A percentile compares a stretch with the other conserved stretches of the same genome.
phyloP scores from a whole-genome alignment of 2,888 invertebrate genomes.

The Euplagia quadripunctaria region DNA sequence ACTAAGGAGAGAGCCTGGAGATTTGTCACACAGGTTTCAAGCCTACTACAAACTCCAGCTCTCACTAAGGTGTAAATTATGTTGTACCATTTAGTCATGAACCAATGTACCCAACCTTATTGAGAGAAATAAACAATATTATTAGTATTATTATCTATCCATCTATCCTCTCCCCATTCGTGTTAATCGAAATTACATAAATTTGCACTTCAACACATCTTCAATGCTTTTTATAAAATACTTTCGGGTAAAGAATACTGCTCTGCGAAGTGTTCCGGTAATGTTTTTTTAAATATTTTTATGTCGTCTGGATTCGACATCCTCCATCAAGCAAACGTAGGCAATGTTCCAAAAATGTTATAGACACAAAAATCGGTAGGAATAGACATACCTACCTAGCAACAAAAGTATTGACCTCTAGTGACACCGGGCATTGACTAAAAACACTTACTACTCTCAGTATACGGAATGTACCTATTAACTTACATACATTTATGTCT shows the following conservation, averaged over 20 bases:
- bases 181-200: too few relatives aligned
- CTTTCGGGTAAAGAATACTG: neutral
- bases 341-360: slow-evolving; percentile 58
- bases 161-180: too few relatives aligned
- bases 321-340: slow-evolving; percentile 46
- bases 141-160: too few relatives aligned
- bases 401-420: slow-evolving; percentile 36
- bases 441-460: neutral
- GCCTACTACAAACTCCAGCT: too few relatives aligned
- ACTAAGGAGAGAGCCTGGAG: too few relatives aligned
- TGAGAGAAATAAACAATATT: too few relatives aligned
- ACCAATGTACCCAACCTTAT: too few relatives aligned
- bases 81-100: too few relatives aligned
- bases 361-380: slow-evolving; percentile 44
- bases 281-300: slow-evolving; percentile 35
- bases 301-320: slow-evolving; percentile 27
- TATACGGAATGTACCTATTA: neutral
- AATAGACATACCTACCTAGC: slow-evolving; percentile 27
- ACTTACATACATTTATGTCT: neutral
- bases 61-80: too few relatives aligned
- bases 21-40: too few relatives aligned
- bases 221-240: neutral
- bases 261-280: neutral
- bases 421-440: slow-evolving; percentile 39
- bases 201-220: too few relatives aligned